Evolutionary conservation across 2,797 vertebrate species (phyloP), one percentile per base, ranked within the genome.

Genomic region (Selene dorsalis): DNA sequence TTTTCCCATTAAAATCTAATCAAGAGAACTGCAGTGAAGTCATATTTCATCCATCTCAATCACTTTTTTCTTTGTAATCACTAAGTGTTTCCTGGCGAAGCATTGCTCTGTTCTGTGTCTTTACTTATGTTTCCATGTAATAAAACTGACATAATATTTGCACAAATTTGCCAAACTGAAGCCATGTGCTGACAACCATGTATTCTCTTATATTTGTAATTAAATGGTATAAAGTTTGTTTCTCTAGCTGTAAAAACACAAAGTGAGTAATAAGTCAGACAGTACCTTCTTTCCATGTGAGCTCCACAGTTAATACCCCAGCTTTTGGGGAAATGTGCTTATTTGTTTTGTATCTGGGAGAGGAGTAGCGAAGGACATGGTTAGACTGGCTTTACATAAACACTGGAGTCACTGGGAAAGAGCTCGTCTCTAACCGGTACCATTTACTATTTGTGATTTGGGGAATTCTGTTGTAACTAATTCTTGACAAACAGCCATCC

Each of bases 351-450:
- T 61, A 26, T 55, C 39, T 45, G 35, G 22, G 30, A 20, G 41
- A 56, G 48, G 38, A 74, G 52, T 16, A 3, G 16, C 74, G 45
- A 47, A 48, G 35, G 57, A 53, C 61, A 69, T n/a, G 69, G 57
- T 83, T 79, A 83, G 64, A 67, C 35, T 69, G 72, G 72, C 62
- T 14, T 65, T 68, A 69, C 60, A 66, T 60, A 66, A 74, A 79
- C 50, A 53, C 53, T 60, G 16, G 0, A 59, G 43, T 50, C 59
- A 56, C 7, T 26, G 16, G 18, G 22, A 72, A 63, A 68, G 18
- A 8, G 38, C 57, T 7, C 12, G 28, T 30, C 24, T 35, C 32
- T 35, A 8, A 2, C 32, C 9, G 32, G 6, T 35, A 35, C 32
- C 32, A 35, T 8, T 35, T 35, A 35, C 8, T 35, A 12, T 35